phyloP scores from a whole-genome alignment of 2,888 invertebrate genomes.

The Leptinotarsa juncta region DNA sequence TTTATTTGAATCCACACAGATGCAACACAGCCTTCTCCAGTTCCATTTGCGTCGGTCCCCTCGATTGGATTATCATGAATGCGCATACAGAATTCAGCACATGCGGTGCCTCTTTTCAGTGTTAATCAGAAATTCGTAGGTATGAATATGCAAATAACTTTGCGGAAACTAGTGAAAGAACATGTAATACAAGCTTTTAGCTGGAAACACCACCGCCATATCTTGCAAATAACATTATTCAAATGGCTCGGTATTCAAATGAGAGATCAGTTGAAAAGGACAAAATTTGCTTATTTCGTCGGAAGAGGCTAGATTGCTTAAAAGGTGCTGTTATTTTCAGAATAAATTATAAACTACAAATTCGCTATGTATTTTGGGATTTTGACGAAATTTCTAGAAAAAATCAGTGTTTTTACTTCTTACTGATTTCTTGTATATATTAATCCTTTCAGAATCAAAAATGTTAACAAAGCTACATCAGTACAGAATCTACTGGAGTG shows the following conservation, averaged over 20 bases:
- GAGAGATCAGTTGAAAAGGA: conserved; percentile 41
- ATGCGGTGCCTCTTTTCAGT: conserved; percentile 50
- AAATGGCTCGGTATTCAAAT: conserved; percentile 50
- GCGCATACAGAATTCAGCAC: conserved; percentile 46
- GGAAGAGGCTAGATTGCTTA: background rate
- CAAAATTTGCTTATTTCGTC: conserved; percentile 20
- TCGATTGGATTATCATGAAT: conserved; percentile 41
- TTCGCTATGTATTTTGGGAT: no score
- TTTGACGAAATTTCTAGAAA: background rate
- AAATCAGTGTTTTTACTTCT: no score
- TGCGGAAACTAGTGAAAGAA: conserved; percentile 50
- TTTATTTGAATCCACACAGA: background rate
- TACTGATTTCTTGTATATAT: no score
- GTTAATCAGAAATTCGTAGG: conserved; percentile 52
- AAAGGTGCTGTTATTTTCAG: conserved; percentile 8
- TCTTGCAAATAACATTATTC: conserved; percentile 54
- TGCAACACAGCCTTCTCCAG: background rate
- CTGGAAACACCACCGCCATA: conserved; percentile 48
- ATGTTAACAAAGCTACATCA: no score
- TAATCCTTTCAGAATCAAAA: no score
- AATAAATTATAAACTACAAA: background rate
- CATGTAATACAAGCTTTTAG: conserved; percentile 53
- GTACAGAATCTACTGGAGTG: no score
- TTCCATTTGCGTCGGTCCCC: conserved; percentile 9
- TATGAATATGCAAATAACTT: conserved; percentile 55